A percentile compares a stretch with the other conserved stretches of the same genome.
Evolutionary conservation across 2,797 vertebrate species (phyloP).

Genomic region (Fratercula arctica): DNA sequence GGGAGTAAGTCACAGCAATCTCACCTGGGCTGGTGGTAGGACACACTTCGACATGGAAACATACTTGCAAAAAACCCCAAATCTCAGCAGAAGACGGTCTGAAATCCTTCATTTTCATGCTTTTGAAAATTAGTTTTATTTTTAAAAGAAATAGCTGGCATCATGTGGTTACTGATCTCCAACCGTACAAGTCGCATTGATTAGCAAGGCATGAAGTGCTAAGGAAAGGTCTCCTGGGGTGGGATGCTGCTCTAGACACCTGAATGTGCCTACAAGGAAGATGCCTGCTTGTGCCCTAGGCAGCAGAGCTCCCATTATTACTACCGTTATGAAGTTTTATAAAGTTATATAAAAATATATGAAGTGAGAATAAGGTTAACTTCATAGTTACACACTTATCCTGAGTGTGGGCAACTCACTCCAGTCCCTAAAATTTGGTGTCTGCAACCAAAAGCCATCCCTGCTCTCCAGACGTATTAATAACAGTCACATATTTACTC

Average conservation of each 20-base stretch:
- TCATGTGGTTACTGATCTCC: not conserved
- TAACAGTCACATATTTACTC: rapidly evolving
- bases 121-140: not conserved
- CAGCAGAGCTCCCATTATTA: not conserved
- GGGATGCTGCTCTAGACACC: not conserved
- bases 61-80: not conserved
- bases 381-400: rapidly evolving
- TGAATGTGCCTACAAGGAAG: not conserved
- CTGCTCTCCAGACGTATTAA: not conserved
- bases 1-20: not conserved
- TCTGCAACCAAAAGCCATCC: not conserved
- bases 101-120: not conserved
- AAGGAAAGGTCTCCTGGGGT: not conserved
- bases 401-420: not conserved
- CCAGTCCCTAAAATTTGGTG: not conserved
- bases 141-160: not conserved
- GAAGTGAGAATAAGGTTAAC: not conserved
- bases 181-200: not conserved
- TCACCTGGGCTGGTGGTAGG: no score
- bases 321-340: not conserved
- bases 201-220: rapidly evolving
- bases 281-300: no score
- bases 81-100: not conserved
- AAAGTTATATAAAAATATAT: not conserved
- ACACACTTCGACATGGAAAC: not conserved